These are phyloP conservation scores for Philopedon plagiatum DNA, from an alignment of 2,888 invertebrate genomes.

Conservation along the genomic window DNA sequence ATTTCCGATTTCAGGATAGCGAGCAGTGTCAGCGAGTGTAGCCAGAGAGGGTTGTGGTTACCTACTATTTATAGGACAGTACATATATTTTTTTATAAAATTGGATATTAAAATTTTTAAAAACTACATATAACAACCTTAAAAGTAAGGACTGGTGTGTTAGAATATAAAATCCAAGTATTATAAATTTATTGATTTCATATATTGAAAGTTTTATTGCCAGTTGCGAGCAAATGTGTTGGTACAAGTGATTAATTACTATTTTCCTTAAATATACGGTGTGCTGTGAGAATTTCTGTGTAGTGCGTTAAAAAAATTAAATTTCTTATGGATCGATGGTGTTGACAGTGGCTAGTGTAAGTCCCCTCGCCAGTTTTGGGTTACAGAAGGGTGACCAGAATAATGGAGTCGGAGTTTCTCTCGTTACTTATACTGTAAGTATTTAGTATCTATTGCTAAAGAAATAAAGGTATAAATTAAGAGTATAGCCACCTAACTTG, in stretches of 20 bases:
- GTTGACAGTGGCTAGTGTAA: constrained; percentile 64
- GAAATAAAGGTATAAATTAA: too few species aligned
- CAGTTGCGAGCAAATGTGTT: background rate
- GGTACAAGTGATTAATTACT: constrained; percentile 1
- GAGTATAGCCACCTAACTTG: too few species aligned
- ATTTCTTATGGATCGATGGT: constrained; percentile 60
- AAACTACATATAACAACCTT: too few species aligned
- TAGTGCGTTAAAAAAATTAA: constrained; percentile 29
- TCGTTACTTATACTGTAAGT: constrained; percentile 64
- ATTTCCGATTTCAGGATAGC: too few species aligned
- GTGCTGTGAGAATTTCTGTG: constrained; percentile 5
- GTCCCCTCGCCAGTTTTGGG: constrained; percentile 62
- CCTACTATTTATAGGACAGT: too few species aligned
- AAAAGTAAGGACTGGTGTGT: too few species aligned
- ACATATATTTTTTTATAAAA: too few species aligned
- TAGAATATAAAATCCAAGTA: too few species aligned
- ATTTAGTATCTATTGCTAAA: constrained; percentile 18
- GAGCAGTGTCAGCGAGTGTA: too few species aligned
- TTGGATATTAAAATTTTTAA: too few species aligned
- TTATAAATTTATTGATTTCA: too few species aligned
- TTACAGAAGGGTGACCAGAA: constrained; percentile 61
- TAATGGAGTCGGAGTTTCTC: constrained; percentile 59
- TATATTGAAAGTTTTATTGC: background rate
- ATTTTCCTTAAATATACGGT: background rate
- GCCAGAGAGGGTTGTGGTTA: too few species aligned